These are phyloP conservation scores for Aegypius monachus DNA, from an alignment of 2,113 vertebrate species.

Conservation along the genomic window DNA sequence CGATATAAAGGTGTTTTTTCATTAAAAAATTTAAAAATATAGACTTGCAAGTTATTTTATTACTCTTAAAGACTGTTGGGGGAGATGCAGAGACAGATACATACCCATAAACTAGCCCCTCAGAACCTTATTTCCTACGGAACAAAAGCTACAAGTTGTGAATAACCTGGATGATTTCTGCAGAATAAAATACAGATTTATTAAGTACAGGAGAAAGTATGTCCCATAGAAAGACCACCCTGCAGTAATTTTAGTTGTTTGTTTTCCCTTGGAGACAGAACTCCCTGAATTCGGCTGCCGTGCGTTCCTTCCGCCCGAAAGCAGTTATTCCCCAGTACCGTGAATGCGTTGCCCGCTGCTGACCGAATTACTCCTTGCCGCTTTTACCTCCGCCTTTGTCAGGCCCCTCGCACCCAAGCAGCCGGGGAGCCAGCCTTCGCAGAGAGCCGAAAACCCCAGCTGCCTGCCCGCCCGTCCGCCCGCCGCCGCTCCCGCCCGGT, in stretches of 20 bases:
- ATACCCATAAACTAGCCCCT: not conserved
- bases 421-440: not conserved
- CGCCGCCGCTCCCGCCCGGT: no score
- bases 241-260: fast-evolving
- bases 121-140: not conserved
- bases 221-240: not conserved
- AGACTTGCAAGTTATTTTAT: not conserved
- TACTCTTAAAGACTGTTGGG: not conserved
- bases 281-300: fast-evolving
- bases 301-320: not conserved
- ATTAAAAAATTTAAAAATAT: not conserved
- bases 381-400: not conserved
- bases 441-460: not conserved
- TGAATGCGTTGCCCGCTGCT: fast-evolving
- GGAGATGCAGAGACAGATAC: not conserved
- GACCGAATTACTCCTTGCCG: not conserved
- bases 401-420: not conserved
- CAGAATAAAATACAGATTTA: not conserved
- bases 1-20: not conserved
- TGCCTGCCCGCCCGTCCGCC: no score
- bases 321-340: not conserved
- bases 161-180: not conserved
- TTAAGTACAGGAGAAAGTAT: fast-evolving
- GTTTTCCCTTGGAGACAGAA: not conserved
- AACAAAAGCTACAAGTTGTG: not conserved